Evolutionary conservation across 2,797 vertebrate genomes (phyloP), one percentile per base, ranked within the genome.

Genomic region (Mareca strepera): DNA sequence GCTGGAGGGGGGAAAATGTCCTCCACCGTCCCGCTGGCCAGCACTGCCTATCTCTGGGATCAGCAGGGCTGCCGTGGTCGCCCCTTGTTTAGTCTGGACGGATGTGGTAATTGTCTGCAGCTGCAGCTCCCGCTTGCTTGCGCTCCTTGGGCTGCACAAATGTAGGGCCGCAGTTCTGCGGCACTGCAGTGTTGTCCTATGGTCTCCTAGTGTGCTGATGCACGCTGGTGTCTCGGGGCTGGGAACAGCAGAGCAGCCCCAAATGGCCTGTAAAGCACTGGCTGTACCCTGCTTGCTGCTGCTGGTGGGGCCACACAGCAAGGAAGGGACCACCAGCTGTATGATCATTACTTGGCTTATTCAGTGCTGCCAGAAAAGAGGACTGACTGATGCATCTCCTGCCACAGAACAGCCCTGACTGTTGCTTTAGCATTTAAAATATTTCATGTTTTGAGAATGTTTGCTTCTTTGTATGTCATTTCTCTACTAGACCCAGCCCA

Each of bases 41-140:
- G 39, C 46, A 82, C 86, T 84, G 83, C 76, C 62, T 73, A 11
- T 94, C 86, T 92, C 87, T 50, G 63, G 55, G 60, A 91, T 87
- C 53, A 4, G 46, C 4, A 50, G 73, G 90, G 81, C 91, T 78
- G 90, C 44, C 44, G 69, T 1, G 8, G 83, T 85, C 60, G 72
- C 90, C 81, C 90, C 88, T 96, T 97, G 96, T 97, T 98, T 97
- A 97, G 96, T 97, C 96, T 97, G 94, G 37, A 73, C 4, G 12
- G 80, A 96, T 93, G 84, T 46, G 12, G 91, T 97, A 97, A 98
- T 97, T 95, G 78, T 31, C 81, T 96, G 82, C 97, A 97, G 96
- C 96, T 97, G 97, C 8, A 0, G 68, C 86, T 94, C 70, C 92
- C 80, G 69, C 93, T 84, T 25, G 33, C 77, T 60, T 0, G 0